Evolutionary conservation across 2,113 vertebrate genomes (phyloP).

Genomic region (Coptodon bakossiorum): DNA sequence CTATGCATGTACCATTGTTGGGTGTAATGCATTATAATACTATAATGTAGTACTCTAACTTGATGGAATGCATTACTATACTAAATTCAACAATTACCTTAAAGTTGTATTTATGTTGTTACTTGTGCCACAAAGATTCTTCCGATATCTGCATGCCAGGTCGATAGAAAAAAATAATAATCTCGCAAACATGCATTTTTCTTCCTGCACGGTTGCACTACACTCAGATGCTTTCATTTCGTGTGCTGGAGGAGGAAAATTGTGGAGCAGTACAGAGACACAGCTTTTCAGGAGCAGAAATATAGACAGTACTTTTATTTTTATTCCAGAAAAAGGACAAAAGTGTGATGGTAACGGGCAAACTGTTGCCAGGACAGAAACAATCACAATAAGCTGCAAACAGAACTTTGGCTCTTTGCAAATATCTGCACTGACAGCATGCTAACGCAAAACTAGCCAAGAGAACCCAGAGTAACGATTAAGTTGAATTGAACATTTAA

Average conservation of each 20-base stretch:
- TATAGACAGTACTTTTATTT: not conserved
- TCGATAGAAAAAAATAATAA: not conserved
- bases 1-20: too few species aligned
- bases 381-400: not conserved
- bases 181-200: not conserved
- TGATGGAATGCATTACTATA: not conserved
- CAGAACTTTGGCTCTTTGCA: too few species aligned
- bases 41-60: not conserved
- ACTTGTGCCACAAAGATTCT: not conserved
- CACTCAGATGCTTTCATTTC: not conserved
- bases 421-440: too few species aligned
- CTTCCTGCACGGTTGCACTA: rapidly evolving
- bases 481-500: too few species aligned
- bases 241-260: not conserved
- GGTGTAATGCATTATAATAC: too few species aligned
- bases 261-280: not conserved
- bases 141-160: not conserved
- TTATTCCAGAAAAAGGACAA: not conserved
- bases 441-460: too few species aligned
- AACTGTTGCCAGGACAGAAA: not conserved
- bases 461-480: too few species aligned
- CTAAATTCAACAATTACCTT: not conserved
- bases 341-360: rapidly evolving
- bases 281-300: not conserved
- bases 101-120: not conserved